phyloP scores from a whole-genome alignment of 2,888 invertebrate species.

The Lasiommata megera region DNA sequence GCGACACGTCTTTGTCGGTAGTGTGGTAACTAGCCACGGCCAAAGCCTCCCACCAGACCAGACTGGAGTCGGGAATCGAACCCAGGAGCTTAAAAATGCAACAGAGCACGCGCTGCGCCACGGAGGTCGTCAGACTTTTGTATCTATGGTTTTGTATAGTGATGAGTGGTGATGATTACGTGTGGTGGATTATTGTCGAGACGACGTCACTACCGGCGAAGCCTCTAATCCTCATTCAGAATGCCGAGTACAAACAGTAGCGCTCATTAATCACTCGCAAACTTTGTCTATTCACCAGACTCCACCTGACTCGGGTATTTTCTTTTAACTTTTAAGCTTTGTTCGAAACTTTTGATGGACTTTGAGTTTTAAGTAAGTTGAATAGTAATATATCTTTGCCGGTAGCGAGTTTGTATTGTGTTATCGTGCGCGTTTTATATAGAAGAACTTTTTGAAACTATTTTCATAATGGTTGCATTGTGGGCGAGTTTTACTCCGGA shows the following conservation, averaged over 20 bases:
- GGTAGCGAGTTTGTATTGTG: conserved; percentile 39
- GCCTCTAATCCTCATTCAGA: conserved; percentile 66
- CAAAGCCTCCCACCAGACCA: too few species aligned
- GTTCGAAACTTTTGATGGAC: conserved; percentile 78
- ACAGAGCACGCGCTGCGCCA: too few species aligned
- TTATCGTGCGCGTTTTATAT: conserved; percentile 23
- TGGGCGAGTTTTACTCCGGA: conserved; percentile 8
- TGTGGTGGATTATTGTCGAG: not conserved
- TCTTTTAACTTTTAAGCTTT: conserved; percentile 81
- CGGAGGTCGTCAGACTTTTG: too few species aligned
- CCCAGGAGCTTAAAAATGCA: too few species aligned
- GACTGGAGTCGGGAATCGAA: too few species aligned
- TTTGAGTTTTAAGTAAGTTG: conserved; percentile 78
- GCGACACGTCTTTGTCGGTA: too few species aligned
- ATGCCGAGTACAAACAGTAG: conserved; percentile 64
- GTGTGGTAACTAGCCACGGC: too few species aligned
- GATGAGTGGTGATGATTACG: too few species aligned
- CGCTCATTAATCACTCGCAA: conserved; percentile 73
- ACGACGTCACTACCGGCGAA: conserved; percentile 28
- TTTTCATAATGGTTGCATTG: conserved; percentile 20
- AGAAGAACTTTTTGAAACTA: conserved; percentile 22
- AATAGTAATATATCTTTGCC: conserved; percentile 76
- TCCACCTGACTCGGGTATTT: conserved; percentile 78
- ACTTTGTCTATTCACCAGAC: conserved; percentile 74
- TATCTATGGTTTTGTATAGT: too few species aligned